Percentiles rank a stretch among this genome's conserved stretches.
Evolutionary conservation across 2,888 invertebrate genomes (phyloP).

Genomic region (Odontomyia ornata): DNA sequence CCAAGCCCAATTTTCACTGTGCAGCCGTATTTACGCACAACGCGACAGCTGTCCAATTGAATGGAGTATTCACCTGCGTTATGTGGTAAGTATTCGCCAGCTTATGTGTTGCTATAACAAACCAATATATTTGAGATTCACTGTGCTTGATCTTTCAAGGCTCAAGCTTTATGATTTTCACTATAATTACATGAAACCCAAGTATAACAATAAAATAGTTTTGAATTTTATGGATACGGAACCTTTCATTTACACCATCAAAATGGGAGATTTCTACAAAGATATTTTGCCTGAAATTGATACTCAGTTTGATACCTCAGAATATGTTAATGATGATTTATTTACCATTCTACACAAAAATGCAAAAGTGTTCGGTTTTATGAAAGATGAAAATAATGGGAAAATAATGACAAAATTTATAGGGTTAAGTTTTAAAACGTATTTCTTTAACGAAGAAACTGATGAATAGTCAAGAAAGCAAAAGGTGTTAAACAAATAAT

Average conservation of each 20-base stretch:
- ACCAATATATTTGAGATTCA: no score
- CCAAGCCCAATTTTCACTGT: no score
- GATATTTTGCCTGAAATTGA: no score
- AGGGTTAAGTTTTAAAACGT: background rate
- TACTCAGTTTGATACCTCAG: no score
- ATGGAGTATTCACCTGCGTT: no score
- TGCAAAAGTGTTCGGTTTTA: background rate
- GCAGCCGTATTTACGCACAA: no score
- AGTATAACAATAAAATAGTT: background rate
- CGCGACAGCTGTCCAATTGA: no score
- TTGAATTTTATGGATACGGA: background rate
- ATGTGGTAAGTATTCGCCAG: no score
- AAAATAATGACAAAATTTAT: background rate
- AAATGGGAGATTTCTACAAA: background rate
- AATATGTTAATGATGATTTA: background rate
- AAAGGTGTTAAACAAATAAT: background rate
- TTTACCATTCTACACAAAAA: background rate
- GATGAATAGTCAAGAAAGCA: background rate
- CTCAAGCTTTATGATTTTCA: no score
- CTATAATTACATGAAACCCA: no score
- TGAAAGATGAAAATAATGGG: background rate
- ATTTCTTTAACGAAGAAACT: background rate
- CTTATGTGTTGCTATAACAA: no score
- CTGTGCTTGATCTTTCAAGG: no score
- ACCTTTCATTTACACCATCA: background rate